phyloP scores from a whole-genome alignment of 2,888 invertebrate genomes.

The Ophioninae sp. region DNA sequence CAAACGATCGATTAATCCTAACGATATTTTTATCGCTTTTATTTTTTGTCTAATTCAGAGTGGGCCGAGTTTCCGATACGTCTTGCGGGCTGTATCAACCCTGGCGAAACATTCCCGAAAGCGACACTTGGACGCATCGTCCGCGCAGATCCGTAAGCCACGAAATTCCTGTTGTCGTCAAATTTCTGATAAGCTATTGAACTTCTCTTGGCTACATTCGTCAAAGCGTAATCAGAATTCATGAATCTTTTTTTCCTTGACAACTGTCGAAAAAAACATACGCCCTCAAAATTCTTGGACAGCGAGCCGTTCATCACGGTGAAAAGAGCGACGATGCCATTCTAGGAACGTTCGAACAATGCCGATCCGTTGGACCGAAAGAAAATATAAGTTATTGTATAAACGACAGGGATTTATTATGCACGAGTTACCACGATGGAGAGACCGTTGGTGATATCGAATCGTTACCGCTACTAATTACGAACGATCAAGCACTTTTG shows the following conservation, averaged over 20 bases:
- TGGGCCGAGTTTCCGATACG: conserved; percentile 24
- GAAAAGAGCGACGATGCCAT: conserved; percentile 1
- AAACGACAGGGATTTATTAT: neutral
- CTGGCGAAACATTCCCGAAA: conserved; percentile 28
- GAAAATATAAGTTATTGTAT: conserved; percentile 7
- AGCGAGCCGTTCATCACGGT: conserved; percentile 10
- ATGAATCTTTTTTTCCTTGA: conserved; percentile 9
- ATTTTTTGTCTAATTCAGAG: conserved; percentile 29
- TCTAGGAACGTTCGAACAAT: neutral
- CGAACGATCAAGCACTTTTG: conserved; percentile 71
- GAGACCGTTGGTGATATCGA: conserved; percentile 29
- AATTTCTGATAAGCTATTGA: neutral
- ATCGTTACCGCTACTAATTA: conserved; percentile 67
- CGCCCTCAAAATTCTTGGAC: conserved; percentile 5
- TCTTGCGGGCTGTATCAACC: conserved; percentile 28
- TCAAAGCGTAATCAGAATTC: conserved; percentile 43
- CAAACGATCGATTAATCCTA: neutral
- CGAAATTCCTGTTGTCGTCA: conserved; percentile 7
- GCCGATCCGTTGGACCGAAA: conserved; percentile 10
- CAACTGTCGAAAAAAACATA: conserved; percentile 4
- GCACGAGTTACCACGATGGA: conserved; percentile 48
- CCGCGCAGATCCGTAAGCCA: conserved; percentile 48
- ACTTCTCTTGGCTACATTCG: conserved; percentile 9
- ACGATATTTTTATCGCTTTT: neutral
- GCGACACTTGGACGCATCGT: conserved; percentile 12